These are phyloP conservation scores for Hoplodrina blanda DNA, from an alignment of 2,888 invertebrate species.

Conservation along the genomic window DNA sequence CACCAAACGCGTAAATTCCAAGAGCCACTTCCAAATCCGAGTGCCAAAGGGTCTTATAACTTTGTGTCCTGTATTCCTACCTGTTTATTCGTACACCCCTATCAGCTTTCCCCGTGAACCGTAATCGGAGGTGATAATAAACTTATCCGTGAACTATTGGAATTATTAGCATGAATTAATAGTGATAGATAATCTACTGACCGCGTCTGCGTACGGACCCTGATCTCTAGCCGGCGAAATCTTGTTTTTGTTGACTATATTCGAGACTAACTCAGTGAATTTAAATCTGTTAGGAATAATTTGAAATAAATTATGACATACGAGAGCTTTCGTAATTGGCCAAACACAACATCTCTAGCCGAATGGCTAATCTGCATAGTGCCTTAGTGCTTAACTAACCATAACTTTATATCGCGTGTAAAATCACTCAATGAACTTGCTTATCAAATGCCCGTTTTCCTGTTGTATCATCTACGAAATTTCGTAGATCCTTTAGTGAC, in stretches of 20 bases:
- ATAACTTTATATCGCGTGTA: no score
- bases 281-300: no score
- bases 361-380: no score
- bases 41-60: background rate
- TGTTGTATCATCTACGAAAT: background rate
- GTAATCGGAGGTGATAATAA: conserved; percentile 8
- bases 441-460: no score
- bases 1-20: no score
- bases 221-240: conserved; percentile 22
- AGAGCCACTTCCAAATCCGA: background rate
- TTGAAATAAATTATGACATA: no score
- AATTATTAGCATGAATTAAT: conserved; percentile 10
- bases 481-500: background rate
- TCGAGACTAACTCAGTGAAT: background rate
- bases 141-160: conserved; percentile 13
- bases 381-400: no score
- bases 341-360: no score
- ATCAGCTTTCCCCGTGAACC: conserved; percentile 8
- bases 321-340: no score
- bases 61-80: background rate
- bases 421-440: no score
- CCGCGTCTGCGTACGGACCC: conserved; percentile 18
- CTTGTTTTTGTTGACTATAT: conserved; percentile 17
- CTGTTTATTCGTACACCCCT: background rate
- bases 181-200: conserved; percentile 19